Percentiles rank a stretch among this genome's conserved stretches.
Conservation (phyloP, 2,113 vertebrate species). For the Peromyscus polionotus region DNA sequence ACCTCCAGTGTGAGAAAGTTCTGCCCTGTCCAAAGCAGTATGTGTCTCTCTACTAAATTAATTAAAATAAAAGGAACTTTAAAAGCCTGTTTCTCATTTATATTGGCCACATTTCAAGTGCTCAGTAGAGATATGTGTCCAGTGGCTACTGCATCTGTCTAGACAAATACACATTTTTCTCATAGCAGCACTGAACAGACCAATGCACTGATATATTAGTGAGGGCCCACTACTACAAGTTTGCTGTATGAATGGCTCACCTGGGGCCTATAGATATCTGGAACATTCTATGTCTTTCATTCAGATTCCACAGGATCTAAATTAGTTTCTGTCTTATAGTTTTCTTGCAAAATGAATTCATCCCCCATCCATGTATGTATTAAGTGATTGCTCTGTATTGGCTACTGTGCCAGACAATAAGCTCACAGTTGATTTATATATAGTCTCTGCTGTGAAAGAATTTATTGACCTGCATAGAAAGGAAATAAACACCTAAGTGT, state of each 20-base stretch:
- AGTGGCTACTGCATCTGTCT: background rate
- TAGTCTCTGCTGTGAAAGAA: background rate
- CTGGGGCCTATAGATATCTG: background rate
- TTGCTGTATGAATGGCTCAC: background rate
- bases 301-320: background rate
- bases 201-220: background rate
- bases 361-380: background rate
- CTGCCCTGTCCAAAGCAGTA: background rate
- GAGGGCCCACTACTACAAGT: no score
- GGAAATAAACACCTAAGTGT: background rate
- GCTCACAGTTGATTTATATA: background rate
- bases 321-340: background rate
- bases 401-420: background rate
- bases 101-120: background rate
- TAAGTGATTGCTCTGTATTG: background rate
- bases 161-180: background rate
- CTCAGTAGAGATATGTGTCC: background rate
- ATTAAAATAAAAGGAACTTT: background rate
- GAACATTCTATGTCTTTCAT: background rate
- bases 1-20: background rate
- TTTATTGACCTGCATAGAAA: background rate
- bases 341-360: background rate
- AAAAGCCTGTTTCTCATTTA: background rate
- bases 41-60: background rate
- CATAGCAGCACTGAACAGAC: background rate